Base-by-base conservation (phyloP, 37 sponge, comb jelly and placozoan genomes). In the Spongia lamella region DNA sequence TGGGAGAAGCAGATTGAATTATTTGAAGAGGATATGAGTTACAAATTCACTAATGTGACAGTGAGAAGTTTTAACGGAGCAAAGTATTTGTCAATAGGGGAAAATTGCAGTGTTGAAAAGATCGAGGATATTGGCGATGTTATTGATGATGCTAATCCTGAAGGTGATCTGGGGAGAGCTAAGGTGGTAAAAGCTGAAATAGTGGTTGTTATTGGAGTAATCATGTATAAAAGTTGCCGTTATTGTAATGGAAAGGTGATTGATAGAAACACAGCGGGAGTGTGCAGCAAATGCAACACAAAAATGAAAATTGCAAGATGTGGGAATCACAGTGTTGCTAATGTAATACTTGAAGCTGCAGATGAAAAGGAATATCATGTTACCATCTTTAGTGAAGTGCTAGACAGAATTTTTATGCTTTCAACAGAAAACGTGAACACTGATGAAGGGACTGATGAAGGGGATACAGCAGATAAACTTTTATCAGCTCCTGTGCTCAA, bases 1-100 rank as follows among this genome's bases (percentile, higher is more conserved):
- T 60, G 62, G 62, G 62, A 60, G 62, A 60, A 60, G 22, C 26
- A 60, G 19, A 27, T 17, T 22, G 62, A 27, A 60, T 22, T 60
- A 27, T 22, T 60, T 22, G 22, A 60, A 27, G 62, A 25, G 62
- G 62, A 27, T 27, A 25, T 22, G 19, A 25, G 26, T 22, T 60
- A 60, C 62, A 60, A 60, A 27, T 60, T 60, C 22, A 25, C 26
- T 60, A 60, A 60, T 60, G 62, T 60, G 24, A 60, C 62, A 60
- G 24, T 60, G 22, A 60, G 62, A 27, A 60, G 62, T 17, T 60
- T 60, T 20, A 17, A 27, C 21, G 62, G 62, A 25, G 62, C 62
- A n/a, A 60, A 60, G 62, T 60, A 60, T 17, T 20, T 60, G 62
- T 60, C 62, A 22, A 11, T 60, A 60, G 19, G 26, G 19, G 62